Base-by-base conservation (phyloP, 1,140 invertebrate genomes). In the Plectrocnemia conspersa region DNA sequence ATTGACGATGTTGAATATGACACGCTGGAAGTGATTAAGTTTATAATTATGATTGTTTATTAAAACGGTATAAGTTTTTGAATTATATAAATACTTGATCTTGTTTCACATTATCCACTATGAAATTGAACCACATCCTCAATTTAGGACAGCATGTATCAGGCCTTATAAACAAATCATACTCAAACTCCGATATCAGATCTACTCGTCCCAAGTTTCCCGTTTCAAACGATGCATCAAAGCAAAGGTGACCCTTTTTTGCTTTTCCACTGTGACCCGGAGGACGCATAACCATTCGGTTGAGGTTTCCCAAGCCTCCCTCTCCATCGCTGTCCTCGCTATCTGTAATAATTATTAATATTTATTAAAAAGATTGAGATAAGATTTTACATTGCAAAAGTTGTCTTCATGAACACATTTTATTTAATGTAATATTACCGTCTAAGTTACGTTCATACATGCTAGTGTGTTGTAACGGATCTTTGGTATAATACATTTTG, bases 1-100 rank as follows among this genome's bases (percentile, higher is more conserved):
- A 75, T 99, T 99, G 1, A 98, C 92, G 45, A 99, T 86, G 66
- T 98, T 98, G 72, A 99, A 97, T 57, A 99, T 88, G 1, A 98
- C 93, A 59, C 92, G 81, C 83, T 97, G 74, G 57, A 81, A 83
- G 56, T 48, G 52, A 32, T 24, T 47, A 5, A 44, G 13, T 29
- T 9, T 29, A 24, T 32, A 21, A 32, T 4, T 13, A 16, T 50
- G 13, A 15, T 13, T 56, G 3, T 57, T 23, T 21, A 16, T 38
- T 15, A 11, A 38, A 38, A 38, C 5, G 5, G 15, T 38, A 11
- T 38, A 5, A 38, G 15, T 38, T 11, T 6, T 9, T 10, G 6
- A n/a, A 13, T 16, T 46, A 15, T 22, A 46, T 11, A 52, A 57
- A 60, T 69, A 89, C 88, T 79, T 94, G 95, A 68, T 97, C 92